Evolutionary conservation across 2,888 invertebrate genomes (phyloP).

Genomic region (Nephrotoma flavescens): DNA sequence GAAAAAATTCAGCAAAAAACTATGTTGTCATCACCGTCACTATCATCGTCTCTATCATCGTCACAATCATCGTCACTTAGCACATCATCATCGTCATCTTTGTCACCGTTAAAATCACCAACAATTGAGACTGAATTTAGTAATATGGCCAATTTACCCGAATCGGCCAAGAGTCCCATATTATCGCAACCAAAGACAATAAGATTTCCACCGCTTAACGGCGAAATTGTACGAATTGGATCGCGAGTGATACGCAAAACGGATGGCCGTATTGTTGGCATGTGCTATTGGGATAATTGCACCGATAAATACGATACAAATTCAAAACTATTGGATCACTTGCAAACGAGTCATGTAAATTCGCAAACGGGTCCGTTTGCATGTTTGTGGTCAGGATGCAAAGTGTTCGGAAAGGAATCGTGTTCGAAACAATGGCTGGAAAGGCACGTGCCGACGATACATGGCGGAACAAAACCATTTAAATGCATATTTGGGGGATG

Average conservation of each 20-base stretch:
- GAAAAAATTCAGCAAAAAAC: constrained; percentile 17
- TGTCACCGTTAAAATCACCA: background rate
- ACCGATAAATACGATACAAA: constrained; percentile 61
- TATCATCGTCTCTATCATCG: constrained; percentile 30
- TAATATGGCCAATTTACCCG: background rate
- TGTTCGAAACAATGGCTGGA: constrained; percentile 89
- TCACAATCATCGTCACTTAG: constrained; percentile 32
- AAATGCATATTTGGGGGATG: constrained; percentile 92
- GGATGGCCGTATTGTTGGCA: constrained; percentile 34
- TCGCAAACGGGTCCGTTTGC: constrained; percentile 75
- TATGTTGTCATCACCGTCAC: constrained; percentile 23
- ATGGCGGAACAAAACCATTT: constrained; percentile 87
- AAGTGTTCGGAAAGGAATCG: constrained; percentile 83
- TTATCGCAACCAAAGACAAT: constrained; percentile 69
- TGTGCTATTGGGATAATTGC: constrained; percentile 76
- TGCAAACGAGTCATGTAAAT: constrained; percentile 76
- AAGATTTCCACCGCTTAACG: constrained; percentile 50
- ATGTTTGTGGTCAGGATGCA: constrained; percentile 88
- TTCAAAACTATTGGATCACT: constrained; percentile 70
- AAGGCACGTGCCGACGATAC: constrained; percentile 68
- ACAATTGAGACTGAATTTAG: constrained; percentile 6
- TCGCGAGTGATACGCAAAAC: constrained; percentile 22
- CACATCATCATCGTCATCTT: constrained; percentile 21
- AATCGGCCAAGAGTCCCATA: constrained; percentile 43
- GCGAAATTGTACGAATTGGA: constrained; percentile 25